Evolutionary conservation across 2,888 invertebrate species (phyloP), one percentile per base, ranked within the genome.

Genomic region (Baronia brevicornis): DNA sequence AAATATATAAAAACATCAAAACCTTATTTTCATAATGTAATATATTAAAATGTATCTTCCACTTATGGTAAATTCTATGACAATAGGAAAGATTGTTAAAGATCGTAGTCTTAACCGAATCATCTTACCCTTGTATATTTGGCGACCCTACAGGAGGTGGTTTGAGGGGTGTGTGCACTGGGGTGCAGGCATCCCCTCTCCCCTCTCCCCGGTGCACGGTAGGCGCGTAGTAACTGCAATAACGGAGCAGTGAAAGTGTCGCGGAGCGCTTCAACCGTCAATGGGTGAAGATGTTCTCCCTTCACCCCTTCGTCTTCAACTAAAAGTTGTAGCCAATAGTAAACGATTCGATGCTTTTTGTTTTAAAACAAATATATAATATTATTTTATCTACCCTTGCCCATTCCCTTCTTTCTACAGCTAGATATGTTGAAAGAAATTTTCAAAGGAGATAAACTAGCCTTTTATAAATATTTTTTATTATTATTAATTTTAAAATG

Each of bases 221-320:
- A 80, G 82, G 82, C 82, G 80, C 80, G 79, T 79, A 82, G 79
- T 82, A 72, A 72, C 78, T 79, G 82, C 80, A 80, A 79, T 80
- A 82, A 75, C 82, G 73, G 79, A 73, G 77, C 71, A 84, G 82
- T 82, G 82, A 84, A 84, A 84, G 82, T 84, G 82, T 84, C 82
- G 80, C 77, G 79, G 75, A 67, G 58, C 63, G 82, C 75, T 78
- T 73, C 79, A 79, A 79, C 80, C 80, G 82, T 84, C 82, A 84
- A 84, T 84, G 82, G 80, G 78, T 70, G 78, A 82, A 80, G 79
- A 78, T 71, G 70, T 71, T 64, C 77, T 67, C 78, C 78, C 78
- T 75, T 71, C 70, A 55, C 75, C 82, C 80, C 77, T 59, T 69
- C 72, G 75, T 74, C 78, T 80, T 78, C 59, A 57, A 59, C 73